Conservation (phyloP, 2,797 vertebrate species). For the Benthosema pterotum region DNA sequence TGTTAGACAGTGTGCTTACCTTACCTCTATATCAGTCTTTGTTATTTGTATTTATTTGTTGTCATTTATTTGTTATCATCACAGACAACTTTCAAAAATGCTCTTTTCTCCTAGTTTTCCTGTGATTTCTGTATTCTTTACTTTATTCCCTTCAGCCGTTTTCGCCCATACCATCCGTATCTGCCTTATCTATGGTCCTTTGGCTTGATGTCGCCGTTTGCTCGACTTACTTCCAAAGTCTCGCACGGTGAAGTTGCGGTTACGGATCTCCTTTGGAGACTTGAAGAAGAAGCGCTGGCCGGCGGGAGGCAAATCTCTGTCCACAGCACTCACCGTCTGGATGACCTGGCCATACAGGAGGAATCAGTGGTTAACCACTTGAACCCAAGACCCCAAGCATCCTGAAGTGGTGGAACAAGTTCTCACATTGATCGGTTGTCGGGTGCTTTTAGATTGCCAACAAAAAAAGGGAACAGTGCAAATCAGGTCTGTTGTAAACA, state of each 20-base stretch:
- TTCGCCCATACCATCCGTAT: neutral
- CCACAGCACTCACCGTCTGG: constrained; percentile 86
- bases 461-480: too few relatives aligned
- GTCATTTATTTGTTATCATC: too few relatives aligned
- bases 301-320: constrained; percentile 86
- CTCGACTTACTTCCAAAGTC: constrained; percentile 91
- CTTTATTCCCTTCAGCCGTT: neutral
- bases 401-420: too few relatives aligned
- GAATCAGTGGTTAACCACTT: neutral
- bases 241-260: constrained; percentile 91
- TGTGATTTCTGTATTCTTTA: neutral
- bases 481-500: too few relatives aligned
- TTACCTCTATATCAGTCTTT: too few relatives aligned
- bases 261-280: constrained; percentile 83
- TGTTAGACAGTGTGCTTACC: too few relatives aligned
- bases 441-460: too few relatives aligned
- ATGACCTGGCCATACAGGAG: constrained; percentile 82
- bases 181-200: constrained; percentile 4
- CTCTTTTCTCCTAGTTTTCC: neutral
- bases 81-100: too few relatives aligned
- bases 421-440: too few relatives aligned
- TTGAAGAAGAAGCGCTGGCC: constrained; percentile 91
- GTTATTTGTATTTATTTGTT: too few relatives aligned
- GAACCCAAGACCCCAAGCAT: too few relatives aligned
- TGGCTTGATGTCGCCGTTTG: too few relatives aligned